Evolutionary conservation across 92 coral and sea anemone genomes (phyloP), one percentile per base, ranked within the genome.

Genomic region (Montipora capitata): DNA sequence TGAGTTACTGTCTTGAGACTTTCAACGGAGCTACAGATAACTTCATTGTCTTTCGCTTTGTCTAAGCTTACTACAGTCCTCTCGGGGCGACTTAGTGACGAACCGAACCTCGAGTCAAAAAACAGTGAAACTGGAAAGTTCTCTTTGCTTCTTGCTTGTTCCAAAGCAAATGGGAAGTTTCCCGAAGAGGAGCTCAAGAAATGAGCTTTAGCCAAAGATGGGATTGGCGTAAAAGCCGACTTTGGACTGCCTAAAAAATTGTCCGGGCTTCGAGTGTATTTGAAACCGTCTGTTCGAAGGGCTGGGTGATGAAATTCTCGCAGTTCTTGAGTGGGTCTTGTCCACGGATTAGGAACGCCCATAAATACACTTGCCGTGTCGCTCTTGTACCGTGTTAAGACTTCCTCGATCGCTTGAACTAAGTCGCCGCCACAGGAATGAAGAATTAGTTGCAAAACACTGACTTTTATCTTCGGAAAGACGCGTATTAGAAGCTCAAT

Each of bases 341-440:
- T 63, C 98, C 98, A 95, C 0, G 96, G 96, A 41, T 82, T 85
- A 5, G 98, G 89, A 14, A 90, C 96, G 3, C 92, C 96, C 57
- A 95, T 83, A 45, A 93, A 84, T 10, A 59, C 80, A 39, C 72
- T 78, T 0, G 96, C 72, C 5, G 98, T 92, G 18, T 95, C 96
- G 74, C 91, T 88, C 70, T 94, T 94, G 80, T 94, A 92, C 61
- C 96, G 96, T 7, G 94, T 81, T 16, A 97, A 83, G 73, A 97
- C 96, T 42, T 97, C 98, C 80, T 97, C 99, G 10, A 97, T 97
- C 40, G 99, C 98, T 85, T 97, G 99, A 10, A 94, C 96, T 48
- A 97, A 85, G 58, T 97, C 99, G 20, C 98, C 98, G 41, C 97
- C 96, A 42, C 98, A 96, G 7, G 99, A 96, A 68, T 97, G 98